Evolutionary conservation across 1,140 invertebrate species (phyloP).

Genomic region (Cydia pomonella): DNA sequence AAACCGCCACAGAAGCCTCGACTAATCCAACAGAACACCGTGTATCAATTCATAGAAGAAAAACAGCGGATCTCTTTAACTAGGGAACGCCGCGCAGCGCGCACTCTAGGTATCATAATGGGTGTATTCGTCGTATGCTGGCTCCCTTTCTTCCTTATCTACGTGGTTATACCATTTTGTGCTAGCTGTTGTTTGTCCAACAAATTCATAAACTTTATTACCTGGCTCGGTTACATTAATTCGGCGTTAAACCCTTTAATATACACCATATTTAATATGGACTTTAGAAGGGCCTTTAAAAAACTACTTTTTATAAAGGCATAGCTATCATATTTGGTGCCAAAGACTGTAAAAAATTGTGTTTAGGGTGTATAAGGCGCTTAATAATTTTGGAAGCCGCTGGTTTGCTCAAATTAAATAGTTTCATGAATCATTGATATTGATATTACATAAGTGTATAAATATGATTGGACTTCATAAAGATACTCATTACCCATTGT

Average conservation of each 20-base stretch:
- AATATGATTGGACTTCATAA: slow-evolving; percentile 33
- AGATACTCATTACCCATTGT: slow-evolving; percentile 36
- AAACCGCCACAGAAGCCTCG: slow-evolving; percentile 55
- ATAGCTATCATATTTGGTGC: slow-evolving; percentile 56
- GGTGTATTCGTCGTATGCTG: slow-evolving; percentile 98
- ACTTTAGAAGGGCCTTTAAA: slow-evolving; percentile 96
- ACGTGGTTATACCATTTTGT: slow-evolving; percentile 95
- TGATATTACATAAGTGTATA: slow-evolving; percentile 29
- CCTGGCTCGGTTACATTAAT: slow-evolving; percentile 99
- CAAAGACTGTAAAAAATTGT: slow-evolving; percentile 50
- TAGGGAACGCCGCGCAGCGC: slow-evolving; percentile 94
- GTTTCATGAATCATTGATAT: slow-evolving; percentile 37
- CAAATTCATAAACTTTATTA: slow-evolving; percentile 92
- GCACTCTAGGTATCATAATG: slow-evolving; percentile 96
- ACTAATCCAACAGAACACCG: slow-evolving; percentile 81
- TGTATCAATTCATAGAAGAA: slow-evolving; percentile 96
- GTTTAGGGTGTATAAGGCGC: slow-evolving; percentile 37
- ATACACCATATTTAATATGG: slow-evolving; percentile 98
- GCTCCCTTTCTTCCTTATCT: slow-evolving; percentile 98
- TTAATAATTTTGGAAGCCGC: slow-evolving; percentile 46
- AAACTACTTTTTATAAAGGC: slow-evolving; percentile 87
- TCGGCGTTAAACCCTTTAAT: slow-evolving; percentile 98
- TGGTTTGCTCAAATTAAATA: slow-evolving; percentile 67
- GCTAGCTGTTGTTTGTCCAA: slow-evolving; percentile 88
- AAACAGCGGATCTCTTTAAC: slow-evolving; percentile 96